Evolutionary conservation across 2,113 vertebrate species (phyloP).

Genomic region (Muscicapa adusta): DNA sequence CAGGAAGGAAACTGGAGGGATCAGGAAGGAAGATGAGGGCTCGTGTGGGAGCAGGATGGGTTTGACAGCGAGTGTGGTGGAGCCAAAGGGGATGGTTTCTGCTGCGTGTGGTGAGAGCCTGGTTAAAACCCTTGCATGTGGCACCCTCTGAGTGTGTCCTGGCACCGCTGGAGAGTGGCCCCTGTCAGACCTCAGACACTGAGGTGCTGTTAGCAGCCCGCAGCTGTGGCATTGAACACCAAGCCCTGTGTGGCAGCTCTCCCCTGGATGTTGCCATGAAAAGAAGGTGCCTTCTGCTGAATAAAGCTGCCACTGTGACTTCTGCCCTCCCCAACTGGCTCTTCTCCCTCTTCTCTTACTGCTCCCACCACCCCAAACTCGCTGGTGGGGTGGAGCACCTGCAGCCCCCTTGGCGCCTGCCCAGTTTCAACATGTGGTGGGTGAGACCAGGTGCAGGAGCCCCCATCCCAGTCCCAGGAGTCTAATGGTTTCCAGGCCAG

Average conservation of each 20-base stretch:
- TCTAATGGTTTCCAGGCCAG: background rate
- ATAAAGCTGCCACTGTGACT: rapidly evolving
- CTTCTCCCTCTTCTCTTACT: background rate
- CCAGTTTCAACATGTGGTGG: rapidly evolving
- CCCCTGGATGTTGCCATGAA: background rate
- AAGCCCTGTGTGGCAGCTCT: background rate
- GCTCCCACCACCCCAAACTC: rapidly evolving
- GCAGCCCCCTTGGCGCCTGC: rapidly evolving
- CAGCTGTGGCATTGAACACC: rapidly evolving
- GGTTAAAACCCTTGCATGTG: background rate
- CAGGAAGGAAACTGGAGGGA: background rate
- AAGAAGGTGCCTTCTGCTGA: background rate
- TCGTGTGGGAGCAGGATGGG: rapidly evolving
- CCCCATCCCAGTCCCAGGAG: rapidly evolving
- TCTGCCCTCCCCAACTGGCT: rapidly evolving
- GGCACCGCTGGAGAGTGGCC: background rate
- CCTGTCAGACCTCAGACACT: background rate
- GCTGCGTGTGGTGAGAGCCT: background rate
- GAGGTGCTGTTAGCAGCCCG: background rate
- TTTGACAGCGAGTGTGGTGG: background rate
- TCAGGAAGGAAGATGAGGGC: background rate
- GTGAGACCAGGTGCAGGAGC: rapidly evolving
- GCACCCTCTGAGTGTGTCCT: background rate
- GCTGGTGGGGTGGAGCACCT: rapidly evolving
- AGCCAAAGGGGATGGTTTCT: background rate